These are phyloP conservation scores for Acrocephalus scirpaceus DNA, from an alignment of 2,797 vertebrate genomes.

Conservation along the genomic window DNA sequence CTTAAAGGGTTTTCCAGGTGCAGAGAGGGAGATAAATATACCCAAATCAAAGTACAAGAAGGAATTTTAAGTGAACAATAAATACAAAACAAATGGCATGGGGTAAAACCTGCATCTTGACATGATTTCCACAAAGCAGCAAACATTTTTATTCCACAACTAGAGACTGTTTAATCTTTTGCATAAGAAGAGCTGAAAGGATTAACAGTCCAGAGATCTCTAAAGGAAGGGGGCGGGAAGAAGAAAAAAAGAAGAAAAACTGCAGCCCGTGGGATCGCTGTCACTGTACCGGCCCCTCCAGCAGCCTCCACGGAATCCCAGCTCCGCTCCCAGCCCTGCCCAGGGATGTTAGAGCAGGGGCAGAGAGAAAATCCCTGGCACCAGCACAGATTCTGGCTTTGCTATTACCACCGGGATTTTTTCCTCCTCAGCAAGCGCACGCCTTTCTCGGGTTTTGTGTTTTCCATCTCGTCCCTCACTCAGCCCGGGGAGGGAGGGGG, in stretches of 20 bases:
- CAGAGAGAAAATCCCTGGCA: background rate
- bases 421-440: background rate
- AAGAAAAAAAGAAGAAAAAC: background rate
- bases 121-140: background rate
- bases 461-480: background rate
- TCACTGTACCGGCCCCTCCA: background rate
- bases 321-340: background rate
- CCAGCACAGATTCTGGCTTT: background rate
- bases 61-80: background rate
- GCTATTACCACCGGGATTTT: background rate
- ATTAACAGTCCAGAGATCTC: background rate
- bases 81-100: fast-evolving
- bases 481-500: background rate
- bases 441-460: background rate
- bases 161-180: background rate
- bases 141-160: background rate
- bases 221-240: background rate
- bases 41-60: background rate
- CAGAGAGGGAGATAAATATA: background rate
- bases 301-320: background rate
- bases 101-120: background rate
- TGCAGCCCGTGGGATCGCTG: fast-evolving
- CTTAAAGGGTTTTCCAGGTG: background rate
- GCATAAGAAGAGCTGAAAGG: background rate
- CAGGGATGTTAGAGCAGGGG: background rate